Evolutionary conservation across 2,888 invertebrate genomes (phyloP).

Genomic region (Drosophila nr. fundita): DNA sequence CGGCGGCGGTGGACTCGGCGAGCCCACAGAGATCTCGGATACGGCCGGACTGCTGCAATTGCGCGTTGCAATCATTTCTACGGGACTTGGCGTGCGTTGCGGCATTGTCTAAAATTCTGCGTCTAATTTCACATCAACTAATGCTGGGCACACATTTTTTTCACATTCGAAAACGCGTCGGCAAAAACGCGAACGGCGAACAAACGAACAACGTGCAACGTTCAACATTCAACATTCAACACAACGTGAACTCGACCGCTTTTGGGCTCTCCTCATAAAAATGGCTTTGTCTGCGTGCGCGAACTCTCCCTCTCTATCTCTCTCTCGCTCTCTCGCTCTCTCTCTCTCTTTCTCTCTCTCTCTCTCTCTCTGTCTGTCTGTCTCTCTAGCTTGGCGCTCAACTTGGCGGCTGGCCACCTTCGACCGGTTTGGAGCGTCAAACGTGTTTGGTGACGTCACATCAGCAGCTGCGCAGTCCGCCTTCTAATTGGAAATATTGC

Average conservation of each 20-base stretch:
- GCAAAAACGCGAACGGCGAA: slow-evolving; percentile 71
- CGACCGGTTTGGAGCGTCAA: slow-evolving; percentile 64
- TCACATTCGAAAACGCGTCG: slow-evolving; percentile 75
- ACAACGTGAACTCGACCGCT: slow-evolving; percentile 51
- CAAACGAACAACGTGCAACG: slow-evolving; percentile 57
- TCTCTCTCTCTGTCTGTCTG: slow-evolving; percentile 3
- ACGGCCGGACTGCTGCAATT: slow-evolving; percentile 82
- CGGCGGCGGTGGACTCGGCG: slow-evolving; percentile 84
- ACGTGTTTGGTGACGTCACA: slow-evolving; percentile 76
- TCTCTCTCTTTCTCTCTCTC: background rate
- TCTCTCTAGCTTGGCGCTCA: slow-evolving; percentile 15
- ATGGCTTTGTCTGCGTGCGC: slow-evolving; percentile 31
- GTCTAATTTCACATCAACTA: slow-evolving; percentile 13
- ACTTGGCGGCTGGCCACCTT: background rate
- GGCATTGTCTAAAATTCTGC: slow-evolving; percentile 60
- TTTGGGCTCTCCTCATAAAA: slow-evolving; percentile 30
- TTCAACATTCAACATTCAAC: slow-evolving; percentile 68
- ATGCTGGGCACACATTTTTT: slow-evolving; percentile 10
- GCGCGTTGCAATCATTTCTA: slow-evolving; percentile 48
- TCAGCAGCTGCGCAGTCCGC: slow-evolving; percentile 60
- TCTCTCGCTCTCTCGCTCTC: slow-evolving; percentile 1
- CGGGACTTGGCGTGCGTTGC: slow-evolving; percentile 82
- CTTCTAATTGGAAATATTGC: slow-evolving; percentile 54
- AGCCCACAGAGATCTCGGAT: slow-evolving; percentile 85
- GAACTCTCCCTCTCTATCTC: background rate